Base-by-base conservation (phyloP, 2,888 invertebrate genomes). In the Troilus luridus region DNA sequence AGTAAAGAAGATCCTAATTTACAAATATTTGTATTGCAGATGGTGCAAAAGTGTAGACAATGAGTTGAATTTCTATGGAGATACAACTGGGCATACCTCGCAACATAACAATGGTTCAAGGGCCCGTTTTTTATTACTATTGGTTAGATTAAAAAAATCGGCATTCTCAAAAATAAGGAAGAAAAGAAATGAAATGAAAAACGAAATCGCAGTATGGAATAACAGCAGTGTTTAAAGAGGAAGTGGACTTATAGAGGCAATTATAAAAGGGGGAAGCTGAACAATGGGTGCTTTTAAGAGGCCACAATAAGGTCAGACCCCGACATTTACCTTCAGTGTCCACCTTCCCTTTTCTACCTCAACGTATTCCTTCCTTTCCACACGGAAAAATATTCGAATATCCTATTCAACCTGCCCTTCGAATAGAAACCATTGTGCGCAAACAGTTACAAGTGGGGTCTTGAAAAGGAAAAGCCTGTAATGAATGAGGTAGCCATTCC, bases 161-260 rank as follows among this genome's bases (percentile, higher is more conserved):
- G 24, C 24, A 67, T 5, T 14, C 24, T 6, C 24, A 14, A 24
- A 24, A 24, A 27, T 27, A 67, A 67, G 11, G 67, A 67, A 67
- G 10, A 67, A 14, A 67, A 67, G 10, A 67, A 14, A 24, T 10
- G 24, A 19, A 77, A 41, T 77, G 56, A 12, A 85, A 85, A 85
- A 85, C 12, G 85, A 58, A 77, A 77, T 77, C 17, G 85, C 85
- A 85, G 11, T 56, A n/a, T 85, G 56, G 56, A 85, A 85, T 21
- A 56, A 56, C 41, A 85, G 88, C 2, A 60, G 62, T 88, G 41
- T 89, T 89, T 89, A 64, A 64, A 89, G 62, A 62, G 89, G 88
- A 88, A 60, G 88, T 41, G 90, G 72, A 90, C 90, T 90, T 90
- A 90, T 90, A 58, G 90, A 90, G 90, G 77, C 90, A 90, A 90